phyloP scores from a whole-genome alignment of 2,113 vertebrate genomes.

The Entelurus aequoreus region DNA sequence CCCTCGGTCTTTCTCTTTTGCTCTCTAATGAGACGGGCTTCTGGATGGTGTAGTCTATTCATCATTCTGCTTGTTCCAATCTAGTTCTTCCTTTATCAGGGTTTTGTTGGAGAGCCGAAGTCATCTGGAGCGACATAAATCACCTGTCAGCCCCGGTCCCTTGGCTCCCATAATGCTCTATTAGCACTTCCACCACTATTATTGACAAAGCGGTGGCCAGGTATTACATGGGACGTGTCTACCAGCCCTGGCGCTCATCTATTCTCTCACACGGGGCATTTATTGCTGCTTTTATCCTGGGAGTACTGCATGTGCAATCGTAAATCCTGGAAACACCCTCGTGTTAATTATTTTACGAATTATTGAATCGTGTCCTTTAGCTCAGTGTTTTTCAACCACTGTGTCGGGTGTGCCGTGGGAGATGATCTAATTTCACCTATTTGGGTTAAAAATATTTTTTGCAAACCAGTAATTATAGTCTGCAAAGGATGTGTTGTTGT shows the following conservation, averaged over 20 bases:
- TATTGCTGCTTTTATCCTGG: slow-evolving; percentile 30
- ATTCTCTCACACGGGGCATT: slow-evolving; percentile 19
- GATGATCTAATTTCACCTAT: too few relatives aligned
- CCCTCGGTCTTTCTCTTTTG: slow-evolving; percentile 59
- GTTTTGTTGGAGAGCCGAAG: slow-evolving; percentile 86
- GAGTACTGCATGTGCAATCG: not conserved
- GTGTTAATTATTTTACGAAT: not conserved
- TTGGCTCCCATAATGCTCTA: slow-evolving; percentile 90
- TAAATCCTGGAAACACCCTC: not conserved
- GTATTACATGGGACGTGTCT: slow-evolving; percentile 49
- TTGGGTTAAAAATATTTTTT: too few relatives aligned
- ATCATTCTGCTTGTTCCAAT: slow-evolving; percentile 99
- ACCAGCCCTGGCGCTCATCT: slow-evolving; percentile 9
- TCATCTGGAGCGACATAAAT: slow-evolving; percentile 94
- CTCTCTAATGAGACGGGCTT: slow-evolving; percentile 94
- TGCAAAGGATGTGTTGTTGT: too few relatives aligned
- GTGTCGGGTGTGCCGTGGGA: too few relatives aligned
- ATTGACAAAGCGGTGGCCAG: slow-evolving; percentile 88
- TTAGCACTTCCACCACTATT: slow-evolving; percentile 76
- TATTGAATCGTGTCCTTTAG: too few relatives aligned
- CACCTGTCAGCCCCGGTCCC: slow-evolving; percentile 75
- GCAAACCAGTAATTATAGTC: too few relatives aligned
- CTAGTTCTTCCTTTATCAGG: slow-evolving; percentile 95
- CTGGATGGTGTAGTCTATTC: slow-evolving; percentile 92
- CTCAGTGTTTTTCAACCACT: too few relatives aligned